These are phyloP conservation scores for Montipora foliosa DNA, from an alignment of 64 coral and sea anemone genomes.

Conservation along the genomic window DNA sequence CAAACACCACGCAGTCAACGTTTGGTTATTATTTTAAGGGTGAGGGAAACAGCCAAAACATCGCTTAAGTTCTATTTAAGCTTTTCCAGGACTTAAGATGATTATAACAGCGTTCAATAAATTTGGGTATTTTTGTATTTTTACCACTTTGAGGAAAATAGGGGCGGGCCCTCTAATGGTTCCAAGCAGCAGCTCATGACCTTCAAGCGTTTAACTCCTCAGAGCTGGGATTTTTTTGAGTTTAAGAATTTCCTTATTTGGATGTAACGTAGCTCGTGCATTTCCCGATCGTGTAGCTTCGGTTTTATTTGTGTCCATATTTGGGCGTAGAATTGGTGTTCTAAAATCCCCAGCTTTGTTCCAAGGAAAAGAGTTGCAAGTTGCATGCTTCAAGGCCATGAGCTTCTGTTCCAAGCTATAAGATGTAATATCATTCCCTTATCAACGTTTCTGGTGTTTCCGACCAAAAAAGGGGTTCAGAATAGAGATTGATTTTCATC, in stretches of 20 bases:
- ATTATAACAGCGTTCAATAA: conserved; percentile 18
- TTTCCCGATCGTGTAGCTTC: no score
- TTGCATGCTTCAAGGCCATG: no score
- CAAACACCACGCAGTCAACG: neutral
- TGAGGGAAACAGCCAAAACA: neutral
- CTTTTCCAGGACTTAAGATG: neutral
- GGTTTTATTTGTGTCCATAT: no score
- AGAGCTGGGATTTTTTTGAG: no score
- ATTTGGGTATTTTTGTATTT: conserved; percentile 59
- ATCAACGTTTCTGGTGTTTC: neutral
- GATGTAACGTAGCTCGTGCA: no score
- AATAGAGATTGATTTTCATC: neutral
- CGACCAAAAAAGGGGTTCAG: neutral
- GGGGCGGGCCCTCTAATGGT: conserved; percentile 38
- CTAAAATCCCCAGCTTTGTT: no score
- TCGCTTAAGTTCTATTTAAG: neutral
- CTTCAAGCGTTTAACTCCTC: no score
- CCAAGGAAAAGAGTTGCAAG: no score
- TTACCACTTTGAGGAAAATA: neutral
- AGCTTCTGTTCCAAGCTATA: no score
- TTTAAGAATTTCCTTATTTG: no score
- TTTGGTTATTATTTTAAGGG: neutral
- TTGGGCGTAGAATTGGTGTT: no score
- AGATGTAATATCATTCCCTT: neutral
- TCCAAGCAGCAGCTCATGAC: neutral